These are phyloP conservation scores for Anticlea derivata DNA, from an alignment of 2,888 invertebrate genomes.

Conservation along the genomic window DNA sequence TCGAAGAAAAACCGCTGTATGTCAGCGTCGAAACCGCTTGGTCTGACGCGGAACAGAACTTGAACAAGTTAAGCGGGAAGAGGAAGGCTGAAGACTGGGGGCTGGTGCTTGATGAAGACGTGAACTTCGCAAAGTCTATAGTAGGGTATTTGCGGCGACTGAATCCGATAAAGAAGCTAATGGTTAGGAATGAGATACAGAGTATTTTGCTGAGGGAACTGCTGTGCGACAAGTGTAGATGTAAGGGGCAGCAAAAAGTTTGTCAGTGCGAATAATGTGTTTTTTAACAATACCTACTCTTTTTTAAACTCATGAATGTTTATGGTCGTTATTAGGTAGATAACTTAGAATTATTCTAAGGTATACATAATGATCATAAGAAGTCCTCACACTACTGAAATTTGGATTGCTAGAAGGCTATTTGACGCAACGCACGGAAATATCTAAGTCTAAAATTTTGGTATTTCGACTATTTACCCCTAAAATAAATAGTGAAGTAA, in stretches of 20 bases:
- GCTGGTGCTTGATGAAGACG: conserved; percentile 31
- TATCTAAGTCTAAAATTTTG: no score
- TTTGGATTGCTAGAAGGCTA: no score
- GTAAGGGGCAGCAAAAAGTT: conserved; percentile 3
- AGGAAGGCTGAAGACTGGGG: conserved; percentile 13
- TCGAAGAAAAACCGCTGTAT: not conserved
- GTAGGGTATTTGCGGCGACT: conserved; percentile 43
- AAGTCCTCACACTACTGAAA: no score
- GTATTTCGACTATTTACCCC: no score
- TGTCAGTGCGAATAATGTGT: conserved; percentile 9
- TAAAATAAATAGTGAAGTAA: no score
- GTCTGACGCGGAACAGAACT: not conserved
- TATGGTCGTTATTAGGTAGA: no score
- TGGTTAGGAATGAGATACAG: conserved; percentile 48
- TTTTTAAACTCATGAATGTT: no score
- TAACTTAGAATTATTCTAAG: no score
- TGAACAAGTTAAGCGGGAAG: not conserved
- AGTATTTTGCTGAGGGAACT: conserved; percentile 41
- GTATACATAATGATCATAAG: no score
- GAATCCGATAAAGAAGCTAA: conserved; percentile 42
- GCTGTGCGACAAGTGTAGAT: conserved; percentile 41
- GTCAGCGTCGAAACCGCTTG: not conserved
- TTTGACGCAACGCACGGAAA: no score
- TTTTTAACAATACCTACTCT: no score
- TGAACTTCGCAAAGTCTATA: conserved; percentile 44